Conservation (phyloP, 2,113 vertebrate species). For the Ibidorhyncha struthersii region DNA sequence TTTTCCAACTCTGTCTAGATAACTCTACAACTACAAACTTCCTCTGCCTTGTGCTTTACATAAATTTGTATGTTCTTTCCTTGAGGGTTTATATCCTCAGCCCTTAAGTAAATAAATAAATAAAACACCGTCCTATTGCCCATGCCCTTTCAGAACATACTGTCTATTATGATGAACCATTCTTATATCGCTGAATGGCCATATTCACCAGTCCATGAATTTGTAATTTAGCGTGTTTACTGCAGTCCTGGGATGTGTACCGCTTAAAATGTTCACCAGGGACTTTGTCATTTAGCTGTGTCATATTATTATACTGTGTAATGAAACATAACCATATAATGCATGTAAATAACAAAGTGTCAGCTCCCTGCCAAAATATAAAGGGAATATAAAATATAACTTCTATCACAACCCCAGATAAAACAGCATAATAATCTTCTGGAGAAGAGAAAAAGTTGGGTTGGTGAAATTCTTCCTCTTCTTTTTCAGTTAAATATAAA, state of each 20-base stretch:
- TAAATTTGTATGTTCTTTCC: not conserved
- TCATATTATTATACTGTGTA: conserved; percentile 41
- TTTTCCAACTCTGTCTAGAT: not conserved
- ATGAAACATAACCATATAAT: conserved; percentile 58
- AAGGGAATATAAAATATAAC: conserved; percentile 14
- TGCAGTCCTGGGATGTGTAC: not conserved
- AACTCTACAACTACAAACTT: not conserved
- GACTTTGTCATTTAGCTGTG: conserved; percentile 48
- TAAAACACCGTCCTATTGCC: not conserved
- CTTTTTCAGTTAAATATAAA: conserved; percentile 1
- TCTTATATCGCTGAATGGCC: not conserved
- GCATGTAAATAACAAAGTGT: conserved; percentile 54
- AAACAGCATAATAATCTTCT: conserved; percentile 5
- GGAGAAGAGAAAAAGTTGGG: not conserved
- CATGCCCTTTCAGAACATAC: not conserved
- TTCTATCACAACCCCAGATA: not conserved
- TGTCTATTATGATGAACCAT: conserved; percentile 11
- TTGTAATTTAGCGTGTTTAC: conserved; percentile 14
- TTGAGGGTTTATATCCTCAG: not conserved
- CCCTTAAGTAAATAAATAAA: conserved; percentile 31
- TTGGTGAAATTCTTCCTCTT: not conserved
- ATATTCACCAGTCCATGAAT: conserved; percentile 11
- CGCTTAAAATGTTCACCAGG: conserved; percentile 12
- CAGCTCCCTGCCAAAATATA: conserved; percentile 33
- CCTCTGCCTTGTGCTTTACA: not conserved